Conservation (phyloP, 2,888 invertebrate species). For the Nomada fabriciana region DNA sequence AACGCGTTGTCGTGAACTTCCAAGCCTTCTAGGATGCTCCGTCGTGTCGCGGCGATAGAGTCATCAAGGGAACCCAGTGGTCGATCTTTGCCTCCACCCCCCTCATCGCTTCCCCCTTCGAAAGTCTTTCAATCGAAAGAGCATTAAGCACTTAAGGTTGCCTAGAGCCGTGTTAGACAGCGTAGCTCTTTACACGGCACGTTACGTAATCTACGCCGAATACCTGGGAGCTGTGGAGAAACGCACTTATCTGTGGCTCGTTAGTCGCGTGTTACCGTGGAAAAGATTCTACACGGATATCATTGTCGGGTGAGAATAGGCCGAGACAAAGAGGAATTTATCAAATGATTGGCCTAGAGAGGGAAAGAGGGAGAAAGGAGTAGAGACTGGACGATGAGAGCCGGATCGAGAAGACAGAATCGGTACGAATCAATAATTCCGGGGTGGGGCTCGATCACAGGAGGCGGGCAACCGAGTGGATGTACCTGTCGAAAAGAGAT, state of each 20-base stretch:
- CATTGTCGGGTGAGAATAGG: slow-evolving; percentile 11
- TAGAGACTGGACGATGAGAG: slow-evolving; percentile 18
- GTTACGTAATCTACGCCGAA: slow-evolving; percentile 32
- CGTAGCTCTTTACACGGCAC: slow-evolving; percentile 7
- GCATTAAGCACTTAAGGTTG: slow-evolving; percentile 42
- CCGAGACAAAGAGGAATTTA: slow-evolving; percentile 20
- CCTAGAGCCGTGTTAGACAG: slow-evolving; percentile 1
- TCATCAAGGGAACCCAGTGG: slow-evolving; percentile 34
- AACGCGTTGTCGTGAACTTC: neutral
- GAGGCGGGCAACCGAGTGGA: slow-evolving; percentile 59
- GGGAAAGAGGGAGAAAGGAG: neutral
- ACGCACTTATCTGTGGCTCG: slow-evolving; percentile 21
- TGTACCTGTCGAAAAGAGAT: slow-evolving; percentile 69
- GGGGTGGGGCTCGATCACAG: slow-evolving; percentile 36
- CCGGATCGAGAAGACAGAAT: slow-evolving; percentile 42
- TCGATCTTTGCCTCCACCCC: neutral
- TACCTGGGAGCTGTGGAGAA: slow-evolving; percentile 6
- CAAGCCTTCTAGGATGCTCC: slow-evolving; percentile 49
- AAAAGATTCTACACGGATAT: slow-evolving; percentile 32
- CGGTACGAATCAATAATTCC: slow-evolving; percentile 15
- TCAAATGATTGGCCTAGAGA: neutral
- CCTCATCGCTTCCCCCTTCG: slow-evolving; percentile 17
- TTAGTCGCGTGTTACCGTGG: slow-evolving; percentile 1
- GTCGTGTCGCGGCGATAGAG: slow-evolving; percentile 42
- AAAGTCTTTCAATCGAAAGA: slow-evolving; percentile 48